A percentile compares a stretch with the other conserved stretches of the same genome.
These are phyloP conservation scores for Lissocephala sabroskyi DNA, from an alignment of 2,888 invertebrate genomes.

Conservation along the genomic window DNA sequence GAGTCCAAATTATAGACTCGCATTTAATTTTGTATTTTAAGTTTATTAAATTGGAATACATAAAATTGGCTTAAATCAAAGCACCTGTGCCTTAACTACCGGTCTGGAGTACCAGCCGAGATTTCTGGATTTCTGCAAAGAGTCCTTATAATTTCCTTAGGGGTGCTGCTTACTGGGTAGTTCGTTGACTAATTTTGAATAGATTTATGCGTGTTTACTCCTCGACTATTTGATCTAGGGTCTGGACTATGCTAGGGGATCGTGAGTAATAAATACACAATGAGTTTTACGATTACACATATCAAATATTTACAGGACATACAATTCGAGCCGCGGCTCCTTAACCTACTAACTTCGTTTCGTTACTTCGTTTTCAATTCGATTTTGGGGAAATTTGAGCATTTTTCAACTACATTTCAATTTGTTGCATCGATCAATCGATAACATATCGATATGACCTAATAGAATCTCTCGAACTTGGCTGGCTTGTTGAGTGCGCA, in stretches of 20 bases:
- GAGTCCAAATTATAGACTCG: too few species aligned
- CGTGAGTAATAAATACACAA: not conserved
- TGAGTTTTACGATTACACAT: not conserved
- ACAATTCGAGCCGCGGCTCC: too few species aligned
- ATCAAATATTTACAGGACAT: not conserved
- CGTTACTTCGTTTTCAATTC: slow-evolving; percentile 15
- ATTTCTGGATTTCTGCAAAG: too few species aligned
- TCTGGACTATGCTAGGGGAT: too few species aligned
- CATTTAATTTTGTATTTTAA: too few species aligned
- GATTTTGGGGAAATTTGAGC: slow-evolving; percentile 50
- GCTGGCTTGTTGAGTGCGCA: slow-evolving; percentile 71
- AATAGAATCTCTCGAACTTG: slow-evolving; percentile 70
- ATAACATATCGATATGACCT: too few species aligned
- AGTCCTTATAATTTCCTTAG: too few species aligned
- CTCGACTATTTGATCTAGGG: slow-evolving; percentile 8
- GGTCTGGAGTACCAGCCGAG: too few species aligned
- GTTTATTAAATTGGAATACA: too few species aligned
- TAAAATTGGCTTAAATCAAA: slow-evolving; percentile 60
- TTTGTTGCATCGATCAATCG: too few species aligned
- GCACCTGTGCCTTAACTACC: slow-evolving; percentile 53
- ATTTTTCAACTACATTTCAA: slow-evolving; percentile 41
- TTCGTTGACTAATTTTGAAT: slow-evolving; percentile 61
- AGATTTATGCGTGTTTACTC: slow-evolving; percentile 56
- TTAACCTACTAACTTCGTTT: slow-evolving; percentile 1
- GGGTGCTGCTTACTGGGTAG: slow-evolving; percentile 34